Evolutionary conservation across 2,888 invertebrate species (phyloP).

Genomic region (Acleris literana): DNA sequence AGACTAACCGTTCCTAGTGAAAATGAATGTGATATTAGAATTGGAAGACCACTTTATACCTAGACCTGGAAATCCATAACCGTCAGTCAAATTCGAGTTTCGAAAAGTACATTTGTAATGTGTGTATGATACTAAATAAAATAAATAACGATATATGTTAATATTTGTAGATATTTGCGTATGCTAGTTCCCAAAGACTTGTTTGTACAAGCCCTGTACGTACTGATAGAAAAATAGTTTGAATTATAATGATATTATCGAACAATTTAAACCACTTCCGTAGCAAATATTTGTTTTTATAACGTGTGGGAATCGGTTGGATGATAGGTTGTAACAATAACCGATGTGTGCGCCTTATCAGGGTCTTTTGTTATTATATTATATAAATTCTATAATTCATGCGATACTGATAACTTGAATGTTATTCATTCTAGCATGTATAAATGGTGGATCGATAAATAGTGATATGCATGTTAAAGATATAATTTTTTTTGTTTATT

Average conservation of each 20-base stretch:
- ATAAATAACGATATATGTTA: too few species aligned
- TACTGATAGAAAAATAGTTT: slow-evolving; percentile 1
- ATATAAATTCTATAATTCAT: slow-evolving; percentile 1
- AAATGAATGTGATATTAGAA: too few species aligned
- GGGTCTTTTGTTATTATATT: slow-evolving; percentile 15
- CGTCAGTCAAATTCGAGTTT: too few species aligned
- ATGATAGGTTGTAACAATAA: slow-evolving; percentile 43
- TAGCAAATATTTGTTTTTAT: slow-evolving; percentile 57
- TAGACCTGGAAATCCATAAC: too few species aligned
- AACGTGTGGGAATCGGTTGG: slow-evolving; percentile 62
- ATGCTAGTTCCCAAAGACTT: slow-evolving; percentile 2
- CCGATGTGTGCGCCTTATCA: slow-evolving; percentile 25
- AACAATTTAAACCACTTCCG: slow-evolving; percentile 51
- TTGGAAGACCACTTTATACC: too few species aligned
- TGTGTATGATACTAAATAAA: too few species aligned
- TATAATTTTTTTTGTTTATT: too few species aligned
- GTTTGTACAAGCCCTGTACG: slow-evolving; percentile 1
- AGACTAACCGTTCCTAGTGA: too few species aligned
- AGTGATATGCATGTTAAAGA: too few species aligned
- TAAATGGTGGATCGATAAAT: background rate
- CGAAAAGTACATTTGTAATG: too few species aligned
- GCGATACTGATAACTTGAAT: slow-evolving; percentile 7
- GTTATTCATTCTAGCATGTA: background rate
- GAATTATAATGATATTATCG: background rate
- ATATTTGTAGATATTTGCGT: background rate